Evolutionary conservation across 2,888 invertebrate genomes (phyloP).

Genomic region (Drosophila nr. fundita): DNA sequence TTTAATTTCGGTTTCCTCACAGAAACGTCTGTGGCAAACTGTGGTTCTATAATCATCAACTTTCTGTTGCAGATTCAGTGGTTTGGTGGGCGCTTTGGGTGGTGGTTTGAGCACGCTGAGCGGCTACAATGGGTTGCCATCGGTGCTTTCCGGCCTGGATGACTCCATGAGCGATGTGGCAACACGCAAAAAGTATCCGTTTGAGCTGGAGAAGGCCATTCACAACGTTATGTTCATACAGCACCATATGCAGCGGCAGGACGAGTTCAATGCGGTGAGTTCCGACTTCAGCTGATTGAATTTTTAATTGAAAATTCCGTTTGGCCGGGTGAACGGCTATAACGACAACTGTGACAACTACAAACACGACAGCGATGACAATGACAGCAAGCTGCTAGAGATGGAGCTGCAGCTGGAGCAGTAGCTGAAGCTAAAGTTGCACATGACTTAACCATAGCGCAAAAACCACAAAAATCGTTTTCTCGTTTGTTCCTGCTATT

Average conservation of each 20-base stretch:
- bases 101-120: slow-evolving; percentile 86
- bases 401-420: not conserved
- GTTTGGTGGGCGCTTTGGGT: slow-evolving; percentile 90
- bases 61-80: slow-evolving; percentile 88
- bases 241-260: slow-evolving; percentile 96
- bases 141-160: slow-evolving; percentile 93
- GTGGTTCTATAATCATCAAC: slow-evolving; percentile 37
- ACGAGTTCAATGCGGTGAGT: slow-evolving; percentile 96
- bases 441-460: slow-evolving; percentile 26
- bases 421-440: slow-evolving; percentile 1
- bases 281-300: slow-evolving; percentile 72
- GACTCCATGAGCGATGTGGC: slow-evolving; percentile 93
- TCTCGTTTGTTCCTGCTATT: slow-evolving; percentile 29
- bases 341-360: slow-evolving; percentile 18
- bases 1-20: not conserved
- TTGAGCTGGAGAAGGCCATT: slow-evolving; percentile 96
- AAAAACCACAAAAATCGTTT: slow-evolving; percentile 70
- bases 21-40: slow-evolving; percentile 5
- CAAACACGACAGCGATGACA: slow-evolving; percentile 28
- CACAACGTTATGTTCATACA: slow-evolving; percentile 98
- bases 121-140: slow-evolving; percentile 93
- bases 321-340: slow-evolving; percentile 46
- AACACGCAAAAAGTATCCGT: slow-evolving; percentile 94
- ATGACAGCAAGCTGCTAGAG: slow-evolving; percentile 13
- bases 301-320: slow-evolving; percentile 80